Evolutionary conservation across 1,140 invertebrate species (phyloP).

Genomic region (Ridgeia piscesae): DNA sequence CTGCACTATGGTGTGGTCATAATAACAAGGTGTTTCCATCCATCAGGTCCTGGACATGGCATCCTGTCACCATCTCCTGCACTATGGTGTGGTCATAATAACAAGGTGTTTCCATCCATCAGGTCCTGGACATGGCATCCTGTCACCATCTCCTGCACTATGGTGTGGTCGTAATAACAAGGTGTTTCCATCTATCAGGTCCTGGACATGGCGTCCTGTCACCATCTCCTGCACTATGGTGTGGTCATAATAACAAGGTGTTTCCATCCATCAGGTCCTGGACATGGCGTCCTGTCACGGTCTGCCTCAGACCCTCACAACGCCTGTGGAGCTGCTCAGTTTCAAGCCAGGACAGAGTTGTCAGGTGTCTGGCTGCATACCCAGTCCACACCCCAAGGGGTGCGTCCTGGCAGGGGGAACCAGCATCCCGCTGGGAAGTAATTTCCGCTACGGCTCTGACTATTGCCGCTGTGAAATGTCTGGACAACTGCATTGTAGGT

Average conservation of each 20-base stretch:
- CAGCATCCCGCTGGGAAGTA: too few relatives aligned
- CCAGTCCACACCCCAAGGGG: neutral
- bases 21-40: neutral
- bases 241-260: neutral
- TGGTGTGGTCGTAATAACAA: neutral
- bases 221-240: neutral
- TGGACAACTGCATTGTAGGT: neutral
- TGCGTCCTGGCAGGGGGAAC: neutral
- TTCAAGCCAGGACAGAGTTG: neutral
- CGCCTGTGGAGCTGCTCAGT: neutral
- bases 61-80: neutral
- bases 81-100: neutral
- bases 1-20: too few relatives aligned
- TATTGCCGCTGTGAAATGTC: neutral
- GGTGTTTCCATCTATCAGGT: neutral
- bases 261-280: neutral
- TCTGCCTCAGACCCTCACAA: neutral
- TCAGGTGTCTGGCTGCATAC: neutral
- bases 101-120: neutral
- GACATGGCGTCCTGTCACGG: neutral
- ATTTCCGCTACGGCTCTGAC: neutral
- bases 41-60: neutral
- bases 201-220: neutral
- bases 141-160: neutral
- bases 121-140: neutral